These are phyloP conservation scores for Aphelinus atriplicis DNA, from an alignment of 1,140 invertebrate genomes.

Conservation along the genomic window DNA sequence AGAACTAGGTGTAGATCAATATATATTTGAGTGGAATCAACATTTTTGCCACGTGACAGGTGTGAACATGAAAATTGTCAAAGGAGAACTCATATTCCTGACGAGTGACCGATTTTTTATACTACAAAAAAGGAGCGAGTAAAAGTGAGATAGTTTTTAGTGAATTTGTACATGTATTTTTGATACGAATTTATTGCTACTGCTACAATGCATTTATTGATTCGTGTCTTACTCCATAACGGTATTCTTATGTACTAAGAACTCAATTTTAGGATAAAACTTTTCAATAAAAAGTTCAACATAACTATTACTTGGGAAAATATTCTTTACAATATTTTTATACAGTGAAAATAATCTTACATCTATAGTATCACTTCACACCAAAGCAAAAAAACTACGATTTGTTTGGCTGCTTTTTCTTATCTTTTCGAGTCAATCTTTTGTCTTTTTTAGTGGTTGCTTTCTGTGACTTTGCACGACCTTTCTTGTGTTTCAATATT, in stretches of 20 bases:
- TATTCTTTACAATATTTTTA: neutral
- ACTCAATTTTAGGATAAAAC: constrained; percentile 35
- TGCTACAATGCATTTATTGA: neutral
- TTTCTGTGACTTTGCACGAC: constrained; percentile 60
- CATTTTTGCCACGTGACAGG: neutral
- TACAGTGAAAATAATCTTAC: neutral
- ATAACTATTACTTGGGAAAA: constrained; percentile 16
- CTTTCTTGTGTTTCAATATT: constrained; percentile 68
- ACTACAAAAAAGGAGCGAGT: too few species aligned
- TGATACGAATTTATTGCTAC: neutral
- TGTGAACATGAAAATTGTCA: neutral
- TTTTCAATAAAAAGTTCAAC: constrained; percentile 48
- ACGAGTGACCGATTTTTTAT: neutral
- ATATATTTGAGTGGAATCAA: constrained; percentile 14
- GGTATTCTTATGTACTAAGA: constrained; percentile 14
- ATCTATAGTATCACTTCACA: too few species aligned
- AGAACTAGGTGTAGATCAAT: constrained; percentile 54
- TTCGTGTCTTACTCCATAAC: neutral
- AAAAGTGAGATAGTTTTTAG: too few species aligned
- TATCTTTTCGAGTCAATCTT: constrained; percentile 55
- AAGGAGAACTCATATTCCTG: neutral
- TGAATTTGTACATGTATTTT: too few species aligned
- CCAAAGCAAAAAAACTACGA: neutral
- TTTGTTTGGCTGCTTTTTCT: constrained; percentile 45
- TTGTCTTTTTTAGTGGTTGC: constrained; percentile 60